These are phyloP conservation scores for Leucoraja ocellata DNA, from an alignment of 2,797 vertebrate genomes.

Conservation along the genomic window DNA sequence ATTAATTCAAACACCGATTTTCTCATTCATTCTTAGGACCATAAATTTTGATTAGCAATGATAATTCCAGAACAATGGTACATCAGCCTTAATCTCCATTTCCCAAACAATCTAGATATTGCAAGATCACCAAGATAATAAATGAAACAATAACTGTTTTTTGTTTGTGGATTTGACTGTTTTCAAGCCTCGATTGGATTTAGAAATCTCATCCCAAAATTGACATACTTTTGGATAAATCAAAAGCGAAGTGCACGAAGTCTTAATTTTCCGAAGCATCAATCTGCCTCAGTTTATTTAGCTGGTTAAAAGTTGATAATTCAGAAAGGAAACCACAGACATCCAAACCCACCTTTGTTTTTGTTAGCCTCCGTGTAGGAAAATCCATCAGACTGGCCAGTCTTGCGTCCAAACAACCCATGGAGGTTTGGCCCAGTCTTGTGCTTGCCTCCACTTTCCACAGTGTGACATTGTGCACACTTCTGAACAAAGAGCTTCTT, in stretches of 20 bases:
- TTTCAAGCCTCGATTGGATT: not conserved
- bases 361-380: conserved; percentile 75
- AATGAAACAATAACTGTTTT: not conserved
- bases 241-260: not conserved
- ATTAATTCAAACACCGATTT: not conserved
- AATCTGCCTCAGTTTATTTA: not conserved
- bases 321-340: not conserved
- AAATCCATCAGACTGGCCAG: conserved; percentile 69
- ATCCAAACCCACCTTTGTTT: conserved; percentile 64
- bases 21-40: not conserved
- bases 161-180: not conserved
- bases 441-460: conserved; percentile 70
- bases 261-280: not conserved
- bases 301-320: not conserved
- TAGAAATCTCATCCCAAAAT: not conserved
- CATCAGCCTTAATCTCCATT: not conserved
- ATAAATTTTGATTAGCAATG: not conserved
- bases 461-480: conserved; percentile 73
- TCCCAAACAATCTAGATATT: not conserved
- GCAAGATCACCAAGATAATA: not conserved
- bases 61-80: not conserved
- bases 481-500: conserved; percentile 77
- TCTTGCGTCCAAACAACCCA: conserved; percentile 74
- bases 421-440: conserved; percentile 77
- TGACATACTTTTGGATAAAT: not conserved